Evolutionary conservation across 2,888 invertebrate genomes (phyloP), one percentile per base, ranked within the genome.

Genomic region (Anthoptus insignis): DNA sequence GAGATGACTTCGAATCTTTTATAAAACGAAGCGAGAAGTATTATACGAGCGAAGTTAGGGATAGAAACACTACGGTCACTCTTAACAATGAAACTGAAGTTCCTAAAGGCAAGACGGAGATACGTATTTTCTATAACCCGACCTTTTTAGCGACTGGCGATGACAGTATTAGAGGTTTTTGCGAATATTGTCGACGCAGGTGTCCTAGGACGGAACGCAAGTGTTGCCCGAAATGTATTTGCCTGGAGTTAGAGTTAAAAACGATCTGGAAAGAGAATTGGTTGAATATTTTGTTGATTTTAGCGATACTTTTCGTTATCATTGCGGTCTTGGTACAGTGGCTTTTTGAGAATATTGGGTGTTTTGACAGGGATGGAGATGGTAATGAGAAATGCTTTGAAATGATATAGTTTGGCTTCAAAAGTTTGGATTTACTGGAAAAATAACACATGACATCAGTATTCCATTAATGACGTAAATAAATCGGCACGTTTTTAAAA

Each of bases 21-120:
- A 77, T 93, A 1, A 93, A 93, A 74, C 83, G 87, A n/a, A 93
- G 93, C 76, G 93, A 93, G 61, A 86, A 84, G 27, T 93, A 90
- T 64, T 93, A 89, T 64, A 89, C 89, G 0, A 87, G 79, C 7
- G 91, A 89, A 64, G 74, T 76, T 0, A 77, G 82, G 1, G 91
- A 91, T 47, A 79, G 83, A 9, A 79, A 83, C 1, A 91, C 88
- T 0, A 85, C 82, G 0, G 81, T 90, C 0, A 78, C 81, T n/a
- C 65, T 86, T 1, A 84, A 88, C 58, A 83, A 86, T 39, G 59
- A 74, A 1, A 71, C 77, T 0, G 56, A 63, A 0, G 58, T 75
- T 2, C 70, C 75, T 4, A 83, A 83, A 66, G 82, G 79, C 0
- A 86, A 88, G 66, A 93, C 93, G 0, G 91, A 93, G 68, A 84